Evolutionary conservation across 2,797 vertebrate species (phyloP).

Genomic region (Myotis daubentonii): DNA sequence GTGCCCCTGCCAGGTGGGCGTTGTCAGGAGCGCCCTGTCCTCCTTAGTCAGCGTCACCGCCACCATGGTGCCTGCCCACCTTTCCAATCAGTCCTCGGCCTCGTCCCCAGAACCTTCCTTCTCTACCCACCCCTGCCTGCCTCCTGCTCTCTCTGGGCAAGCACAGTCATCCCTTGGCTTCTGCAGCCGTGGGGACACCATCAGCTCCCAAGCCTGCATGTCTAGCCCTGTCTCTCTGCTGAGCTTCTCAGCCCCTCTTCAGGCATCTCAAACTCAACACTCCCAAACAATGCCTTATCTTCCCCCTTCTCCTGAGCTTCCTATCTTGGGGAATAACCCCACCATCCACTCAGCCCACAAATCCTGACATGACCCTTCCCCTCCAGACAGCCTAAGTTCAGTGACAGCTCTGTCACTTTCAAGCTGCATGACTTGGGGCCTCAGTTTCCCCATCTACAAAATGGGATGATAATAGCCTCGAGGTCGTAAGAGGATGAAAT

Average conservation of each 20-base stretch:
- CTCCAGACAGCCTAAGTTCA: background rate
- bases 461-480: background rate
- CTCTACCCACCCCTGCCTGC: background rate
- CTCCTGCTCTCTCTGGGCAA: background rate
- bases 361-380: background rate
- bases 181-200: rapidly evolving
- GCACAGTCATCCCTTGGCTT: background rate
- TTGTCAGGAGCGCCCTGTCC: no score
- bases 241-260: background rate
- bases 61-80: rapidly evolving
- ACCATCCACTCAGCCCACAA: background rate
- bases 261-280: background rate
- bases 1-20: rapidly evolving
- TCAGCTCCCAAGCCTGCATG: background rate
- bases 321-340: background rate
- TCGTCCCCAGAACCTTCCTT: background rate
- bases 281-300: background rate
- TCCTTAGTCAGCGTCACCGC: no score
- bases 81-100: background rate
- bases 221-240: background rate
- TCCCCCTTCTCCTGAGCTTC: background rate
- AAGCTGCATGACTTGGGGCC: background rate
- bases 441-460: background rate
- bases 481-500: background rate
- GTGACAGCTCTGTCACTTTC: background rate